Conservation (phyloP, 2,888 invertebrate species). For the Cynaeus angustus region DNA sequence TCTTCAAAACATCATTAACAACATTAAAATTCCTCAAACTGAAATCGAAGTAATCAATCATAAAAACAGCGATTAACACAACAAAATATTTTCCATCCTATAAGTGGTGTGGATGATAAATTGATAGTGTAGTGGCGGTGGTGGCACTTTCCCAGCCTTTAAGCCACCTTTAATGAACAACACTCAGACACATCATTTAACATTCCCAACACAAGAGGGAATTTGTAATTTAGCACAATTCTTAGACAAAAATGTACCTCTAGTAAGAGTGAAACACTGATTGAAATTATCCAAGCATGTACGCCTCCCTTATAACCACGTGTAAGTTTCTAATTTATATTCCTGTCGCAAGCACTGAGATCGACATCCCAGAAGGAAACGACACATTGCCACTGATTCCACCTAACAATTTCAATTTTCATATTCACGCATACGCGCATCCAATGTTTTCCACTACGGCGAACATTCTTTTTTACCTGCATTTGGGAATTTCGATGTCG, state of each 20-base stretch:
- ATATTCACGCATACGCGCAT: constrained; percentile 33
- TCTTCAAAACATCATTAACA: constrained; percentile 34
- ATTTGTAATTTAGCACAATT: constrained; percentile 19
- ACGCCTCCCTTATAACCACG: neutral
- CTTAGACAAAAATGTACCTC: too few species aligned
- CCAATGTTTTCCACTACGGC: constrained; percentile 13
- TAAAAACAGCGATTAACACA: constrained; percentile 27
- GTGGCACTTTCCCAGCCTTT: constrained; percentile 1
- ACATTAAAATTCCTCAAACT: constrained; percentile 33
- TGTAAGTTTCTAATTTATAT: constrained; percentile 40
- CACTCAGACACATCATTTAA: constrained; percentile 30
- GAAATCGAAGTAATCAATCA: constrained; percentile 40
- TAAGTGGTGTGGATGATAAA: constrained; percentile 24
- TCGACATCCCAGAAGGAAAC: constrained; percentile 30
- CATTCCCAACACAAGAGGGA: constrained; percentile 28
- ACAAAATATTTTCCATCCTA: constrained; percentile 27
- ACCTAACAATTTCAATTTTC: constrained; percentile 43
- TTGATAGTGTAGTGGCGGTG: constrained; percentile 26
- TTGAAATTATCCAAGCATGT: constrained; percentile 17
- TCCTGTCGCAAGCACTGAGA: constrained; percentile 22
- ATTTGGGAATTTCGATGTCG: constrained; percentile 62
- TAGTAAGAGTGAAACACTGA: constrained; percentile 9
- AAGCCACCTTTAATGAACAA: constrained; percentile 37
- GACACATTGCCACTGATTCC: constrained; percentile 26
- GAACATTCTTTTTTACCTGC: constrained; percentile 58